phyloP scores from a whole-genome alignment of 2,797 vertebrate species.

The Danio albolineatus region DNA sequence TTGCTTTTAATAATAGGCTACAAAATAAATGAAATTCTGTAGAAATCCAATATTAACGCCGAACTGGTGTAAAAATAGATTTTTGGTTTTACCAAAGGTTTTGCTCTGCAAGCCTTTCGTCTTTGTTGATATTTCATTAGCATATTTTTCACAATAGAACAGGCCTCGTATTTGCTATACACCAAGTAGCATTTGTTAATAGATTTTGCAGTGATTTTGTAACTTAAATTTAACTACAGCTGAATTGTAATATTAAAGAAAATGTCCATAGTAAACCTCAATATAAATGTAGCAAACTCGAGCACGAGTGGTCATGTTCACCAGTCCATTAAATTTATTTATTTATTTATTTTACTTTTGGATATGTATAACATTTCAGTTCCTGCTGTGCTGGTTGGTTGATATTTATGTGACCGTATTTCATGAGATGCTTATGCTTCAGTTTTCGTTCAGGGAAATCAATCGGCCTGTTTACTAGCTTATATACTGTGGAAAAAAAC shows the following conservation, averaged over 20 bases:
- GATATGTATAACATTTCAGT: neutral
- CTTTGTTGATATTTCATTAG: constrained; percentile 88
- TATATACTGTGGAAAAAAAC: neutral
- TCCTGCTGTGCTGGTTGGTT: neutral
- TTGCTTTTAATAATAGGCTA: neutral
- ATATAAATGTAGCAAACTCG: constrained; percentile 68
- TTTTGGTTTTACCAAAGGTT: constrained; percentile 2
- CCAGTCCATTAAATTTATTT: constrained; percentile 4
- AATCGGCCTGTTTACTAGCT: neutral
- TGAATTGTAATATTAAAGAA: constrained; percentile 50
- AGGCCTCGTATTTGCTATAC: constrained; percentile 56
- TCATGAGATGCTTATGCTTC: neutral
- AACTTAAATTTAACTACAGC: neutral
- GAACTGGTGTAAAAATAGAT: neutral
- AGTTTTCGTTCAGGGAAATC: neutral
- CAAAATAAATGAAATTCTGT: neutral
- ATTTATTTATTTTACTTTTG: neutral
- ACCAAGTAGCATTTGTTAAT: constrained; percentile 2
- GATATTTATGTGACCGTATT: neutral
- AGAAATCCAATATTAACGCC: neutral
- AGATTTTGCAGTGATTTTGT: neutral
- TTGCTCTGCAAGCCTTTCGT: constrained; percentile 43
- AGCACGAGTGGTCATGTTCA: constrained; percentile 42
- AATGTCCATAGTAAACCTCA: constrained; percentile 73
- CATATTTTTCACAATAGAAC: constrained; percentile 79